Percentiles rank a stretch among this genome's conserved stretches.
These are phyloP conservation scores for Leucophenga varia DNA, from an alignment of 1,140 invertebrate genomes.

Conservation along the genomic window DNA sequence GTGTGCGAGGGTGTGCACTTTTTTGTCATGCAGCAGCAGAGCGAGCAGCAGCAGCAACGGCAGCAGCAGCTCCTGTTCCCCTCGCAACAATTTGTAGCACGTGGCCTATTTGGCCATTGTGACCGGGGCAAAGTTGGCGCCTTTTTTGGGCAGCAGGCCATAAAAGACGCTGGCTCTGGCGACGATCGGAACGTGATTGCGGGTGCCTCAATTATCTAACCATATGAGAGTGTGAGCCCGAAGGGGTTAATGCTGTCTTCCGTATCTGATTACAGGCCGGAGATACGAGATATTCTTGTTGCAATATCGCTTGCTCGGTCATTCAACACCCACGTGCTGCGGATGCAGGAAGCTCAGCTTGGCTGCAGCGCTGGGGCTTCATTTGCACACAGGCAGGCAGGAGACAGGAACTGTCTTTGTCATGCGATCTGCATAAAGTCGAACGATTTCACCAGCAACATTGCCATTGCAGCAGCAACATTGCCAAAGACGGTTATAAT, in stretches of 20 bases:
- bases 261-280: conserved; percentile 25
- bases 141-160: conserved; percentile 31
- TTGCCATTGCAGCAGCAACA: conserved; percentile 11
- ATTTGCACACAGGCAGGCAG: background rate
- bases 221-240: conserved; percentile 10
- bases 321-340: conserved; percentile 27
- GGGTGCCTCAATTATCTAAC: conserved; percentile 32
- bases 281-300: conserved; percentile 18
- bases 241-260: conserved; percentile 11
- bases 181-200: conserved; percentile 20
- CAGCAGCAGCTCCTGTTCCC: conserved; percentile 18
- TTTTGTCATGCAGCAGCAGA: conserved; percentile 19
- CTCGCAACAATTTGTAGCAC: conserved; percentile 39
- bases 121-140: conserved; percentile 34
- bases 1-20: conserved; percentile 37
- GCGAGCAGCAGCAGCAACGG: conserved; percentile 5
- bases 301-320: conserved; percentile 21
- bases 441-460: conserved; percentile 12
- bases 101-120: conserved; percentile 34
- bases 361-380: conserved; percentile 18
- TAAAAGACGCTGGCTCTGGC: conserved; percentile 19
- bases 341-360: conserved; percentile 27
- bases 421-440: conserved; percentile 25
- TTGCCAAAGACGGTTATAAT: conserved; percentile 50
- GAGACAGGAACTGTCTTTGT: conserved; percentile 14